Conservation (phyloP, 92 coral and sea anemone species). For the Phenganax subtilis region DNA sequence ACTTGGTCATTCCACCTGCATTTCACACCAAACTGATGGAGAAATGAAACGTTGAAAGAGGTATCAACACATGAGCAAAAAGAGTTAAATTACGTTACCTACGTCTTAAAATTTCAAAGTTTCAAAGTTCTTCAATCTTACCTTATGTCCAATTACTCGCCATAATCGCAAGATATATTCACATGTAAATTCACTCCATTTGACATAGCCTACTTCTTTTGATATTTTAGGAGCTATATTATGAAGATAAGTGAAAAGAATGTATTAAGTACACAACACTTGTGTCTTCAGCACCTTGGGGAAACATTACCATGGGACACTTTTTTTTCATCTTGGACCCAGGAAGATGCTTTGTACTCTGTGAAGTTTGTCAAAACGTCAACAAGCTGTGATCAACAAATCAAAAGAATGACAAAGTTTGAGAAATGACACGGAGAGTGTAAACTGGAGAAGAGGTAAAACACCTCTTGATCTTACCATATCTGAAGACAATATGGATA, state of each 20-base stretch:
- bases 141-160: constrained; percentile 70
- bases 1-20: constrained; percentile 15
- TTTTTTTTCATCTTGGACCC: constrained; percentile 30
- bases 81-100: no score
- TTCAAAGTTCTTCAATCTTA: constrained; percentile 23
- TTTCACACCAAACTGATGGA: background rate
- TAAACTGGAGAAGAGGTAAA: background rate
- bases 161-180: constrained; percentile 56
- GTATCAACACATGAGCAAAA: background rate
- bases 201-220: constrained; percentile 62
- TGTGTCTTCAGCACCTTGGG: background rate
- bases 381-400: constrained; percentile 23
- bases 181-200: constrained; percentile 71
- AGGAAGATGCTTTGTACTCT: constrained; percentile 39
- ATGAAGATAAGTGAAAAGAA: background rate
- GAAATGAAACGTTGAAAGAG: background rate
- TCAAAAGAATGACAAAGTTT: background rate
- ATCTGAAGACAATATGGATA: constrained; percentile 62
- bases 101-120: background rate
- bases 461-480: constrained; percentile 53
- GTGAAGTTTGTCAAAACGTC: constrained; percentile 51
- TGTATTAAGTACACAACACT: no score
- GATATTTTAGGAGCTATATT: constrained; percentile 67
- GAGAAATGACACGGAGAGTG: background rate
- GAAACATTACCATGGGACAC: constrained; percentile 40